These are phyloP conservation scores for Ceyx cyanopectus DNA, from an alignment of 2,113 vertebrate species.

Conservation along the genomic window DNA sequence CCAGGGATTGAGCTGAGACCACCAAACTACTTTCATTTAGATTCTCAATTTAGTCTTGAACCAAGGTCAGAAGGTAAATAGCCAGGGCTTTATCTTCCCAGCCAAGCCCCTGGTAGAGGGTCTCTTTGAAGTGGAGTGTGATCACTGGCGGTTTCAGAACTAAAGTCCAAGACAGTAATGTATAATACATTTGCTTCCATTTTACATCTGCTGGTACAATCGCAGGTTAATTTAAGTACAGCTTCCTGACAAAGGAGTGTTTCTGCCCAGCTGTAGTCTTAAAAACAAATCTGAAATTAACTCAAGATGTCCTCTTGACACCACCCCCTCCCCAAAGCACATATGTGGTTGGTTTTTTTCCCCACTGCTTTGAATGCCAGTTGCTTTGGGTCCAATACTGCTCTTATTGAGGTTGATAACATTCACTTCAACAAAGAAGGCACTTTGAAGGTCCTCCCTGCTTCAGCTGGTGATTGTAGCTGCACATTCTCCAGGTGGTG, in stretches of 20 bases:
- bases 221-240: conserved; percentile 70
- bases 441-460: background rate
- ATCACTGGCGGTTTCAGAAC: conserved; percentile 73
- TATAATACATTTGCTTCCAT: conserved; percentile 73
- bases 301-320: background rate
- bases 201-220: conserved; percentile 55
- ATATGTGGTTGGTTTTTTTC: too few species aligned
- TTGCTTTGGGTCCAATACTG: background rate
- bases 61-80: conserved; percentile 79
- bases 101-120: conserved; percentile 77
- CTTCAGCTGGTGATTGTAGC: rapidly evolving
- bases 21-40: conserved; percentile 70
- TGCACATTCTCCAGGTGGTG: background rate
- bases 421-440: background rate
- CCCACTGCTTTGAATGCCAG: background rate
- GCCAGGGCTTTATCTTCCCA: conserved; percentile 75
- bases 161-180: conserved; percentile 76
- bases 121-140: conserved; percentile 78
- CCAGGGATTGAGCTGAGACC: conserved; percentile 65
- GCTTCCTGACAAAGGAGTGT: conserved; percentile 21
- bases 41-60: conserved; percentile 67
- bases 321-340: background rate
- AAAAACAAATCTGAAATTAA: conserved; percentile 45
- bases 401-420: background rate
- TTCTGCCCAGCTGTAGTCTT: conserved; percentile 23